A percentile compares a stretch with the other conserved stretches of the same genome.
Conservation (phyloP, 2,797 vertebrate genomes). For the Poecilia picta region DNA sequence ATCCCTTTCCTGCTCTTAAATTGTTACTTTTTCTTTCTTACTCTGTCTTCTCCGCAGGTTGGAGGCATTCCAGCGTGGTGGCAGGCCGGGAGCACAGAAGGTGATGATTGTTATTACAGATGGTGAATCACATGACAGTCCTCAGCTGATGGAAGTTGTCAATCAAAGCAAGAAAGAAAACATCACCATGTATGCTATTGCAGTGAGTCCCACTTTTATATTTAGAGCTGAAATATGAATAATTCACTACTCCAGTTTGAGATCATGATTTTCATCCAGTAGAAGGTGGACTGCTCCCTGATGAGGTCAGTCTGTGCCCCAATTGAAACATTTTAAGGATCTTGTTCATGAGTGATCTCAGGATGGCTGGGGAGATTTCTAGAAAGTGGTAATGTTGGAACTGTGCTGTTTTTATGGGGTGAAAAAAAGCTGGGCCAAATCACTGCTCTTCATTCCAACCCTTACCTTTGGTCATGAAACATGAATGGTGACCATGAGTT, state of each 20-base stretch:
- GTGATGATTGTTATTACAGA: conserved; percentile 99
- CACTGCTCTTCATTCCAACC: no score
- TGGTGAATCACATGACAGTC: conserved; percentile 95
- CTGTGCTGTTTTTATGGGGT: neutral
- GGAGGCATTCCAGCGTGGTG: conserved; percentile 91
- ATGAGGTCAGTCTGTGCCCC: neutral
- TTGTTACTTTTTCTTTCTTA: no score
- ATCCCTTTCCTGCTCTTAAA: no score
- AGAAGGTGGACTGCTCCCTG: neutral
- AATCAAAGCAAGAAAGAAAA: conserved; percentile 90
- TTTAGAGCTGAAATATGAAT: neutral
- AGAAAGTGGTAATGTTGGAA: neutral
- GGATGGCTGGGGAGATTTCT: neutral
- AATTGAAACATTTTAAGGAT: neutral
- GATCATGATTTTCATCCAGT: neutral
- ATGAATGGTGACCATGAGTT: no score
- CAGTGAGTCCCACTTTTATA: conserved; percentile 81
- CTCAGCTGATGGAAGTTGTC: conserved; percentile 88
- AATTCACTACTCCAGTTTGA: neutral
- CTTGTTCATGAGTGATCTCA: neutral
- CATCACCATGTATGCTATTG: conserved; percentile 94
- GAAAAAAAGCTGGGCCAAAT: no score
- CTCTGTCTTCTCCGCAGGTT: conserved; percentile 73
- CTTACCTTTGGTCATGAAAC: no score
- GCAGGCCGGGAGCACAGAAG: conserved; percentile 93